Percentiles rank a stretch among this genome's conserved stretches.
Evolutionary conservation across 2,888 invertebrate genomes (phyloP).

Genomic region (Odontocerum albicorne): DNA sequence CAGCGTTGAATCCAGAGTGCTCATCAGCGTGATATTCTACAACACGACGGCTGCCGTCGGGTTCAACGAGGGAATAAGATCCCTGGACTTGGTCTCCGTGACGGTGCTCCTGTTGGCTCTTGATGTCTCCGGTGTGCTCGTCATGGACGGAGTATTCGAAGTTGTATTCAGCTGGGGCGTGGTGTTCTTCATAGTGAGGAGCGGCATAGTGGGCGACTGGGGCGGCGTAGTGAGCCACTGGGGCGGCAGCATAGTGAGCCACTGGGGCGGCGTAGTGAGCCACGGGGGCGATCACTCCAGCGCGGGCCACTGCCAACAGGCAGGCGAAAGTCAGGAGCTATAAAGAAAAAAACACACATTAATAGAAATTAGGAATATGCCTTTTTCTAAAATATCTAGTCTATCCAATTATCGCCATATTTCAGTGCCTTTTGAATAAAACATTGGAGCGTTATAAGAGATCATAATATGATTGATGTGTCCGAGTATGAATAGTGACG

Average conservation of each 20-base stretch:
- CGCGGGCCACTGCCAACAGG: slow-evolving; percentile 30
- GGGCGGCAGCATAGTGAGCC: slow-evolving; percentile 34
- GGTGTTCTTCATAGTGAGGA: slow-evolving; percentile 16
- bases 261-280: slow-evolving; percentile 28
- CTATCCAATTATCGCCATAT: too few species aligned
- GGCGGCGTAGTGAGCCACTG: slow-evolving; percentile 33
- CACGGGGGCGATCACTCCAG: slow-evolving; percentile 30
- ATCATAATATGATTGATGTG: too few species aligned
- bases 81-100: slow-evolving; percentile 51
- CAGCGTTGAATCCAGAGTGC: slow-evolving; percentile 52
- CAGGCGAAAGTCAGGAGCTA: slow-evolving; percentile 33
- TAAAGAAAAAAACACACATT: slow-evolving; percentile 10
- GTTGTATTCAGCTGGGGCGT: slow-evolving; percentile 35
- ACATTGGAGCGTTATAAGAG: too few species aligned
- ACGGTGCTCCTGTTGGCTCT: slow-evolving; percentile 53
- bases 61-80: slow-evolving; percentile 54
- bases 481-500: too few species aligned
- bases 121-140: slow-evolving; percentile 50
- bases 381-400: too few species aligned
- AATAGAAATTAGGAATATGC: not conserved
- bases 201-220: slow-evolving; percentile 23
- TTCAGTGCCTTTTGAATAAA: too few species aligned
- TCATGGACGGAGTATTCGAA: slow-evolving; percentile 51
- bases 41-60: slow-evolving; percentile 52
- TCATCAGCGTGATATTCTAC: slow-evolving; percentile 54